Conservation (phyloP, 2,797 vertebrate species). For the Fistularia commersonii region DNA sequence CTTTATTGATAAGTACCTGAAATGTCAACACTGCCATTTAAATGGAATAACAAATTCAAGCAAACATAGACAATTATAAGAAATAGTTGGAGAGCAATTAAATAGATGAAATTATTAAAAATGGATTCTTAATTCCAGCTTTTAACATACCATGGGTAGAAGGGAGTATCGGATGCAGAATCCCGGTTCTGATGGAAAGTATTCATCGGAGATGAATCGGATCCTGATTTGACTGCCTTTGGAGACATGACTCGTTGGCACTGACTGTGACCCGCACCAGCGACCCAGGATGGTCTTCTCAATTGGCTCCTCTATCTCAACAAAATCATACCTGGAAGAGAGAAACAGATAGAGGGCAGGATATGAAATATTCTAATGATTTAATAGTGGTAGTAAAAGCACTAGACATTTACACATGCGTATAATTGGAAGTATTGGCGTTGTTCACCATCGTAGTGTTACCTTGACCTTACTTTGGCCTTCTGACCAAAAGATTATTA, state of each 20-base stretch:
- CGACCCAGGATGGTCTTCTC: slow-evolving; percentile 87
- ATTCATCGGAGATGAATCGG: slow-evolving; percentile 94
- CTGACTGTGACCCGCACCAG: slow-evolving; percentile 89
- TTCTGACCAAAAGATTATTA: slow-evolving; percentile 10
- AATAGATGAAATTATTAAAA: no score
- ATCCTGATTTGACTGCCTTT: slow-evolving; percentile 92
- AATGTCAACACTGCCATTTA: no score
- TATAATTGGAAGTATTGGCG: not conserved
- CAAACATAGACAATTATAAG: no score
- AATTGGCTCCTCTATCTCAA: slow-evolving; percentile 91
- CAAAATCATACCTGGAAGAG: slow-evolving; percentile 89
- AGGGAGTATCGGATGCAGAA: slow-evolving; percentile 92
- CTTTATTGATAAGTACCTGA: no score
- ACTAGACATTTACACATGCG: not conserved
- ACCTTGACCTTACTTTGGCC: not conserved
- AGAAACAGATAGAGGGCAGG: slow-evolving; percentile 10
- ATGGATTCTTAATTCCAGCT: not conserved
- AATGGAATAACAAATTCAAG: no score
- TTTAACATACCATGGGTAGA: slow-evolving; percentile 79
- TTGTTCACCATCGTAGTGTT: not conserved
- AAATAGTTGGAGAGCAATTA: no score
- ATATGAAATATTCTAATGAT: not conserved
- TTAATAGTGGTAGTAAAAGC: no score
- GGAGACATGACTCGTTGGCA: slow-evolving; percentile 81
- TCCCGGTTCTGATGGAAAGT: slow-evolving; percentile 93